Percentiles rank a stretch among this genome's conserved stretches.
Evolutionary conservation across 1,140 invertebrate genomes (phyloP).

Genomic region (Lycorma delicatula): DNA sequence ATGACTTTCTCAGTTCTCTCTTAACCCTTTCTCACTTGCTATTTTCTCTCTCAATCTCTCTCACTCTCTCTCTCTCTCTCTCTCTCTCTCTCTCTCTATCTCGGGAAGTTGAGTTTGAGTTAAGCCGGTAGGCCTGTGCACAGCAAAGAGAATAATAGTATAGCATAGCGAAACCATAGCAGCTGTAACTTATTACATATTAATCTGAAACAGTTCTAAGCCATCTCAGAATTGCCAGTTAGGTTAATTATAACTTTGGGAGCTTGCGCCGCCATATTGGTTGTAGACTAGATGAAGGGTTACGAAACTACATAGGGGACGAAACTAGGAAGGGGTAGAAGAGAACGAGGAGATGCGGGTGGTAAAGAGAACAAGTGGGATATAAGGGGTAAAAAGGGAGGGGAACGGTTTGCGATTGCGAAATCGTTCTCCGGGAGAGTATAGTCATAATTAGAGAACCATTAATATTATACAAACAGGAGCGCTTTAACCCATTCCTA

Average conservation of each 20-base stretch:
- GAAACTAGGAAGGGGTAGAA: too few relatives aligned
- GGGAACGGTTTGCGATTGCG: background rate
- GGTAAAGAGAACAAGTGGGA: too few relatives aligned
- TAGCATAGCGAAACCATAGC: too few relatives aligned
- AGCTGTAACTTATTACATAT: constrained; percentile 4
- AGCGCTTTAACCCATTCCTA: too few relatives aligned
- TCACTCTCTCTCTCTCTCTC: too few relatives aligned
- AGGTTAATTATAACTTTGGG: constrained; percentile 3
- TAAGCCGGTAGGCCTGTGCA: too few relatives aligned
- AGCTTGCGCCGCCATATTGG: background rate
- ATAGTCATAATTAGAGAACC: constrained; percentile 5
- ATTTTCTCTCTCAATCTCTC: too few relatives aligned
- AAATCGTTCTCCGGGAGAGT: background rate
- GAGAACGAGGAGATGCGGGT: too few relatives aligned
- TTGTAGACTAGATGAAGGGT: background rate
- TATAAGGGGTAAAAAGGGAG: background rate
- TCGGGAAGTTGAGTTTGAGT: too few relatives aligned
- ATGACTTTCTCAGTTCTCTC: background rate
- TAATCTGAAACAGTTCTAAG: constrained; percentile 4
- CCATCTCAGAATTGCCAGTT: constrained; percentile 2
- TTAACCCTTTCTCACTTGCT: background rate
- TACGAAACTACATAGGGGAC: too few relatives aligned
- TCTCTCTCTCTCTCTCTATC: too few relatives aligned
- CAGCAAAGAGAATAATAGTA: too few relatives aligned
- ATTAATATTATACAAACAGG: background rate